Evolutionary conservation across 2,113 vertebrate species (phyloP).

Genomic region (human (Homo sapiens)): GRCh38 chr6:103943501-103944000

Average conservation of each 20-base stretch:
- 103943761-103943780: background rate
- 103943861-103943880: background rate
- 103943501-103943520: constrained; percentile 24
- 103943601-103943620: background rate
- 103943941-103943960: background rate
- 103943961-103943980: background rate
- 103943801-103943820: background rate
- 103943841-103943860: background rate
- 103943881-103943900: background rate
- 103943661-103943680: background rate
- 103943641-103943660: background rate
- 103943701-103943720: background rate
- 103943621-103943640: background rate
- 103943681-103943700: background rate
- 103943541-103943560: constrained; percentile 44
- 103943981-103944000: background rate
- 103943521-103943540: constrained; percentile 46
- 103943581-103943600: background rate
- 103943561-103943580: background rate
- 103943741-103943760: background rate
- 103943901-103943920: background rate
- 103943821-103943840: background rate
- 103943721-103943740: background rate
- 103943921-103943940: background rate
- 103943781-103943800: background rate